phyloP scores from a whole-genome alignment of 1,140 invertebrate genomes.

The Atta texana region DNA sequence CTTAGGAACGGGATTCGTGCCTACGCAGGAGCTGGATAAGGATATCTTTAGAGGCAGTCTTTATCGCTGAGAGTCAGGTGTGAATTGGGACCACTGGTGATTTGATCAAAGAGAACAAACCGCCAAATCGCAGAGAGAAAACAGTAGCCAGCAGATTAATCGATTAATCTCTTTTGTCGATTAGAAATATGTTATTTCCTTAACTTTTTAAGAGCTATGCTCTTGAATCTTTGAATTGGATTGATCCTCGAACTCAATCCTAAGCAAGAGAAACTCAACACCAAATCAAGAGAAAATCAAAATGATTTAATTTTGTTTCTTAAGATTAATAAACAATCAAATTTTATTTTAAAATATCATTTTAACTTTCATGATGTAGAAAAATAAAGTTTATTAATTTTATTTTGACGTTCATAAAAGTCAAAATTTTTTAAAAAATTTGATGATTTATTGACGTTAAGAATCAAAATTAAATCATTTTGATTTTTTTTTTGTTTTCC shows the following conservation, averaged over 20 bases:
- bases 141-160: conserved; percentile 30
- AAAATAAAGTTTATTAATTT: too few relatives aligned
- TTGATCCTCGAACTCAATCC: neutral
- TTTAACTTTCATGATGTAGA: too few relatives aligned
- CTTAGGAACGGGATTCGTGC: conserved; percentile 35
- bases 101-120: conserved; percentile 68
- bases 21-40: conserved; percentile 67
- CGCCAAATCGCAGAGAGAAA: conserved; percentile 39
- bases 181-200: neutral
- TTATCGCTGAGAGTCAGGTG: conserved; percentile 81
- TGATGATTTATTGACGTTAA: too few relatives aligned
- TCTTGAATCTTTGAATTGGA: neutral
- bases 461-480: too few relatives aligned
- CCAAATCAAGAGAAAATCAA: too few relatives aligned
- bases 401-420: too few relatives aligned
- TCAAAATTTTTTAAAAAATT: too few relatives aligned
- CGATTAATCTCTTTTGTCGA: neutral
- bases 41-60: conserved; percentile 78
- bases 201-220: neutral
- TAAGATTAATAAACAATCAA: too few relatives aligned
- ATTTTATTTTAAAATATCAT: too few relatives aligned
- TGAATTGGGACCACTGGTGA: conserved; percentile 77
- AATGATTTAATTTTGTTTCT: too few relatives aligned
- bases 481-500: too few relatives aligned
- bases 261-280: too few relatives aligned